Base-by-base conservation (phyloP, 2,888 invertebrate species). In the Volucella zonaria region DNA sequence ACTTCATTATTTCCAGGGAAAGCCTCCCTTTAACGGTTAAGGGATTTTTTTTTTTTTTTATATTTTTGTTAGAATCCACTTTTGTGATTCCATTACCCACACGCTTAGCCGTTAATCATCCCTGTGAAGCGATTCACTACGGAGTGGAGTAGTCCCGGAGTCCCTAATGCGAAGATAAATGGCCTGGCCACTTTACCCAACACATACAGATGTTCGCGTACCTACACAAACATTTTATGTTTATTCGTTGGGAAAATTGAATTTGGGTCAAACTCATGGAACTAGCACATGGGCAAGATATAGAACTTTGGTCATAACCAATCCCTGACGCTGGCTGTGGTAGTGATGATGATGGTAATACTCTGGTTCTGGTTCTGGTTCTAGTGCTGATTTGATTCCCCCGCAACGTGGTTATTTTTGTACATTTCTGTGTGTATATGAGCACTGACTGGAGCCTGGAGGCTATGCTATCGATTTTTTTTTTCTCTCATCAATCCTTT, bases 231-330 rank as follows among this genome's bases (percentile, higher is more conserved):
- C 9, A 9, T 54, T 38, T 23, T n/a, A 14, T 11, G 14, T 45
- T 18, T 1, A 43, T 56, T 77, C 56, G 71, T 18, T 51, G 73
- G 64, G 42, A 58, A 67, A 75, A 83, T 83, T 66, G 54, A 80
- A 83, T 83, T 83, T 83, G 67, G 83, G 83, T 83, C 83, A 83
- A 31, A 47, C 54, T 71, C 75, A 67, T 56, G 66, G 71, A 83
- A 71, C 66, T 67, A 66, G 82, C 78, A 78, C 77, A 82, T 78
- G 82, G 82, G 31, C 67, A 78, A 61, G 11, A 18, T 23, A 70
- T 56, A 51, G 40, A 67, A 40, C 64, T 42, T 49, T 56, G 58
- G 67, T 49, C 54, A 68, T 66, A 67, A 40, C 38, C 49, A 59
- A 67, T 67, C 42, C 67, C 52, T 49, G 42, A 31, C 31, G 31